Evolutionary conservation across 1,140 invertebrate genomes (phyloP).

Genomic region (Druon quercuslanigerum): DNA sequence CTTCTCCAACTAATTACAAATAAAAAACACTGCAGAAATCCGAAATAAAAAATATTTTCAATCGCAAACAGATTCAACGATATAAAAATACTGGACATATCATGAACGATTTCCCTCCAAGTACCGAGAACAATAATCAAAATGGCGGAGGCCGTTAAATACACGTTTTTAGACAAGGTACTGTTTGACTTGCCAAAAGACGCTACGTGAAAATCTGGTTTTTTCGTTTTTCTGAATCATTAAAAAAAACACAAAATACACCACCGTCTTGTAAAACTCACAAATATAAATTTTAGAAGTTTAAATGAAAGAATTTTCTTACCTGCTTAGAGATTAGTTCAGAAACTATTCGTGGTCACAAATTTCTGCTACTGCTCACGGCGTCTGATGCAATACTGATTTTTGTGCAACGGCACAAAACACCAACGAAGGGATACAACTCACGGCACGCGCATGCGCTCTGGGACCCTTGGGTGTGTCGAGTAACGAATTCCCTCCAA

Average conservation of each 20-base stretch:
- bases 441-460: not conserved
- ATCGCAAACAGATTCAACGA: not conserved
- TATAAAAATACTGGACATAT: conserved; percentile 5
- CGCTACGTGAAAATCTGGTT: no score
- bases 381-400: conserved; percentile 2
- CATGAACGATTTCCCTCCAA: conserved; percentile 65
- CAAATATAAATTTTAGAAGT: not conserved
- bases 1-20: not conserved
- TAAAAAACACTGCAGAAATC: not conserved
- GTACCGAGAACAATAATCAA: conserved; percentile 67
- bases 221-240: not conserved
- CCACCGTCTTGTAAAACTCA: not conserved
- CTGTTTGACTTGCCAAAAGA: conserved; percentile 27
- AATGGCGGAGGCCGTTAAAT: conserved; percentile 65
- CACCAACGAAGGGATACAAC: not conserved
- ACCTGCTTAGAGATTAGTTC: not conserved
- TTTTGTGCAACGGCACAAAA: not conserved
- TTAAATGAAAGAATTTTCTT: not conserved
- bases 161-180: conserved; percentile 57
- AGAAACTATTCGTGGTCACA: not conserved
- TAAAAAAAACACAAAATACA: not conserved
- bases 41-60: not conserved
- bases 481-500: no score
- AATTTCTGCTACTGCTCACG: not conserved
- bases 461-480: not conserved